A percentile compares a stretch with the other conserved stretches of the same genome.
These are phyloP conservation scores for Chrysemys picta DNA, from an alignment of 2,113 vertebrate genomes.

Conservation along the genomic window DNA sequence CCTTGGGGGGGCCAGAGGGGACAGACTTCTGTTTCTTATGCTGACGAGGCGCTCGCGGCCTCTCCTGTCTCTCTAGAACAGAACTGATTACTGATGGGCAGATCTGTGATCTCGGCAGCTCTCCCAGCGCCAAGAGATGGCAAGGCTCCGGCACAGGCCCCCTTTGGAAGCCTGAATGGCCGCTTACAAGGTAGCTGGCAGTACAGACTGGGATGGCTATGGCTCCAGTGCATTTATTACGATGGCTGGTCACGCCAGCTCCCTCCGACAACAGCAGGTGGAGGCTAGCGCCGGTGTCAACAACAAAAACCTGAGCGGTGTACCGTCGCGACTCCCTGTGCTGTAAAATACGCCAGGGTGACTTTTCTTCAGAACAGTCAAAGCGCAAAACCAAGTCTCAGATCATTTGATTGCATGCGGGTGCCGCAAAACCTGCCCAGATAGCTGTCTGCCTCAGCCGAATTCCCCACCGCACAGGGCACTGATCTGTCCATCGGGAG, in stretches of 20 bases:
- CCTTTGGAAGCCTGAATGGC: background rate
- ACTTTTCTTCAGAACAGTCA: background rate
- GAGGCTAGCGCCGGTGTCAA: background rate
- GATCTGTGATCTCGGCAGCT: background rate
- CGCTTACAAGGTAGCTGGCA: background rate
- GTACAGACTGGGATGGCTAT: background rate
- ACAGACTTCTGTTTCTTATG: background rate
- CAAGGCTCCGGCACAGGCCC: background rate
- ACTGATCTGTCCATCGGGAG: background rate
- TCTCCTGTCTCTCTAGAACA: background rate
- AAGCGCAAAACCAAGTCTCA: background rate
- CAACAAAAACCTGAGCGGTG: background rate
- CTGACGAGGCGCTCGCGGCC: background rate
- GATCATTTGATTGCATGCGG: accelerated
- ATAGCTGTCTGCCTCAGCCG: background rate
- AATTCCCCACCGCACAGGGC: background rate
- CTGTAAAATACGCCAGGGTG: background rate
- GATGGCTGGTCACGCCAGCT: background rate
- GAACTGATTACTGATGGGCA: background rate
- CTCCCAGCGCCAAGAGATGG: background rate
- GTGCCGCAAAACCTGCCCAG: background rate
- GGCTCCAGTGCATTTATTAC: background rate
- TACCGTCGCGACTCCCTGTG: background rate
- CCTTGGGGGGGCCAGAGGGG: background rate
- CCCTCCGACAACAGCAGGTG: background rate